A percentile compares a stretch with the other conserved stretches of the same genome.
Evolutionary conservation across 2,888 invertebrate species (phyloP).

Genomic region (Neoitamus cyanurus): DNA sequence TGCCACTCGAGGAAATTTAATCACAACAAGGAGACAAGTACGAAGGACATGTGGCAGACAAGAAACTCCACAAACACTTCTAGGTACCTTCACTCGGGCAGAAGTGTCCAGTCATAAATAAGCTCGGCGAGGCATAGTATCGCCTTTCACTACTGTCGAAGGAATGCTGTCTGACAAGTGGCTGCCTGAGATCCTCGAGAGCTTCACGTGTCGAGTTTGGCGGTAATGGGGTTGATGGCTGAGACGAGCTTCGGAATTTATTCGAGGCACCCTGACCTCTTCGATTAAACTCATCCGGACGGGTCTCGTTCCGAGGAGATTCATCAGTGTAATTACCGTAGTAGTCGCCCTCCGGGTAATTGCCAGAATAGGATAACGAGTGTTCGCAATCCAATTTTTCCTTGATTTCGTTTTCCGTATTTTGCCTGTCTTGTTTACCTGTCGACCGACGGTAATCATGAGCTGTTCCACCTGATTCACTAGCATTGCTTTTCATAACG

Average conservation of each 20-base stretch:
- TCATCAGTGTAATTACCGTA: slow-evolving; percentile 16
- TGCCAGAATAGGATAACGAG: slow-evolving; percentile 3
- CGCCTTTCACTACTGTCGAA: slow-evolving; percentile 52
- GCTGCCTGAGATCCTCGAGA: neutral
- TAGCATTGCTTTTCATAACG: slow-evolving; percentile 4
- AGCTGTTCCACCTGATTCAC: slow-evolving; percentile 8
- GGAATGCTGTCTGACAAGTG: slow-evolving; percentile 38
- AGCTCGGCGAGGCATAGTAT: slow-evolving; percentile 64
- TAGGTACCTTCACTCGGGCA: slow-evolving; percentile 54
- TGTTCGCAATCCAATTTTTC: neutral
- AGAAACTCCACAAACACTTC: neutral
- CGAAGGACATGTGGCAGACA: neutral
- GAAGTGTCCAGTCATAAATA: slow-evolving; percentile 54
- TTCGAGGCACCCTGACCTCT: neutral
- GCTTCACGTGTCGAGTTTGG: neutral
- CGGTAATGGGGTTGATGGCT: slow-evolving; percentile 24
- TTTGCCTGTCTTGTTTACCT: neutral
- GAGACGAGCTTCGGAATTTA: slow-evolving; percentile 47
- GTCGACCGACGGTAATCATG: neutral
- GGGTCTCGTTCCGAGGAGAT: neutral
- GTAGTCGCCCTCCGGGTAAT: neutral
- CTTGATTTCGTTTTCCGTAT: neutral
- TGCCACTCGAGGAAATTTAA: neutral
- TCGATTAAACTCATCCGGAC: neutral
- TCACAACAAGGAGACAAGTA: neutral